phyloP scores from a whole-genome alignment of 23 tunicate species.

The Oikopleura vanhoeffeni region DNA sequence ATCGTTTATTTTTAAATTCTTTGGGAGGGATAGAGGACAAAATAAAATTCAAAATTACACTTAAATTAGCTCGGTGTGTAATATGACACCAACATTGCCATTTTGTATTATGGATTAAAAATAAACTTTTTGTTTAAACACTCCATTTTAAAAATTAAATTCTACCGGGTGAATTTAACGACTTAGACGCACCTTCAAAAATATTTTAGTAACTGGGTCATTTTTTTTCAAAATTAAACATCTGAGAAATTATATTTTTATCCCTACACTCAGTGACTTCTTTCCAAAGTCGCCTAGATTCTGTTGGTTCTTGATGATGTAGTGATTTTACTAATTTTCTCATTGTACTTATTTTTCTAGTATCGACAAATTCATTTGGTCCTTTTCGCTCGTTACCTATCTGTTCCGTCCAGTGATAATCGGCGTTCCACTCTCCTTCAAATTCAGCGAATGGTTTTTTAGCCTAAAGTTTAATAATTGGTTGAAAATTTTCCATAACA shows the following conservation, averaged over 20 bases:
- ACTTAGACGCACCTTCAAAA: too few species aligned
- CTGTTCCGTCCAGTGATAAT: background rate
- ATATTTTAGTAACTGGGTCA: too few species aligned
- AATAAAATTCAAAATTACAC: background rate
- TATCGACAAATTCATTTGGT: conserved; percentile 39
- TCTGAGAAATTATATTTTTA: too few species aligned
- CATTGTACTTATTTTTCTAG: conserved; percentile 21
- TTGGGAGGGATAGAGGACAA: too few species aligned
- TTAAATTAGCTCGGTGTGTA: background rate
- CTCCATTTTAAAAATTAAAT: too few species aligned
- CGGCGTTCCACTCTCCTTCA: conserved; percentile 83
- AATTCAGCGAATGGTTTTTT: conserved; percentile 54
- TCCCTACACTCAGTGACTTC: conserved; percentile 42
- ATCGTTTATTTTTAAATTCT: conserved; percentile 36
- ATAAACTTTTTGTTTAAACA: too few species aligned
- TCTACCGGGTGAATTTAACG: too few species aligned
- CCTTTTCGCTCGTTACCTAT: background rate
- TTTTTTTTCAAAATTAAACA: too few species aligned
- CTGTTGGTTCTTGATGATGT: conserved; percentile 43
- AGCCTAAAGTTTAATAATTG: too few species aligned
- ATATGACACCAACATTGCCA: too few species aligned
- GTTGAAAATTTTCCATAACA: conserved; percentile 18
- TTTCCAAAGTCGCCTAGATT: conserved; percentile 62
- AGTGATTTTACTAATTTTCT: conserved; percentile 39
- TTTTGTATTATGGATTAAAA: too few species aligned